A percentile compares a stretch with the other conserved stretches of the same genome.
Conservation (phyloP, 2,113 vertebrate species). For the Ursus arctos region DNA sequence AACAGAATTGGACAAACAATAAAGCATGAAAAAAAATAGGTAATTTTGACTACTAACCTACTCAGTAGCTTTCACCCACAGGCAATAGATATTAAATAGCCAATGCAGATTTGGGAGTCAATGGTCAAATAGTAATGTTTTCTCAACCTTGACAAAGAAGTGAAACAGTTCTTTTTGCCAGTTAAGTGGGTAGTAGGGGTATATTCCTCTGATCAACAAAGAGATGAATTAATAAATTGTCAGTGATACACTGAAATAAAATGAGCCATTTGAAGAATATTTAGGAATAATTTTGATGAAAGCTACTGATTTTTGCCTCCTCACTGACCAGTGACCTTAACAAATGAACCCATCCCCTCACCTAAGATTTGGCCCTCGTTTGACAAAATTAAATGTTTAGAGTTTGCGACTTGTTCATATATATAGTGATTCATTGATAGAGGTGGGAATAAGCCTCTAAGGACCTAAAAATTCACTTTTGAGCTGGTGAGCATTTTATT, state of each 20-base stretch:
- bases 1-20: not conserved
- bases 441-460: not conserved
- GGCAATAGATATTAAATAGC: not conserved
- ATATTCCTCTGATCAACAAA: not conserved
- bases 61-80: not conserved
- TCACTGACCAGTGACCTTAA: constrained; percentile 1
- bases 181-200: not conserved
- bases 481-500: not conserved
- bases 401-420: not conserved
- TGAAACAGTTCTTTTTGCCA: not conserved
- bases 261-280: constrained; percentile 2
- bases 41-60: not conserved
- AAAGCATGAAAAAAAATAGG: not conserved
- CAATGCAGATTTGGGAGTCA: not conserved
- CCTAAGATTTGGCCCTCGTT: constrained; percentile 19
- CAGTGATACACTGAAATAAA: not conserved
- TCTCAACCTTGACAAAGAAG: constrained; percentile 21
- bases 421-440: not conserved
- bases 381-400: constrained; percentile 42
- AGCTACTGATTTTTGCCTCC: not conserved
- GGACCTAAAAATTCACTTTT: constrained; percentile 40
- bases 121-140: constrained; percentile 32
- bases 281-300: constrained; percentile 31
- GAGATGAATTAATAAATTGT: not conserved
- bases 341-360: not conserved